Evolutionary conservation across 2,888 invertebrate genomes (phyloP), one percentile per base, ranked within the genome.

Genomic region (Drosophila acutilabella): DNA sequence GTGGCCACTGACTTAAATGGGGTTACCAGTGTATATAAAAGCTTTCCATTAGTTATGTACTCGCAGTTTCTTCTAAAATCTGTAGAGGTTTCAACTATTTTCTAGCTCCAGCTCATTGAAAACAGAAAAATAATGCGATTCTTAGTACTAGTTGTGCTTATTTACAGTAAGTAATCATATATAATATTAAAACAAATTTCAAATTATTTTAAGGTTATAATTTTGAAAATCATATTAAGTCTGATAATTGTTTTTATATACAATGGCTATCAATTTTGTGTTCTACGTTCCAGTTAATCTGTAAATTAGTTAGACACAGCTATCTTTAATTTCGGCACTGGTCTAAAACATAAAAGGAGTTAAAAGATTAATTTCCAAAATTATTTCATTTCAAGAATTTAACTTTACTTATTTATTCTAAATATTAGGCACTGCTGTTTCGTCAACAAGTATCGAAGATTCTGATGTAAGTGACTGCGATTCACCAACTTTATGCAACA

Each of bases 101-200:
- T 30, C 8, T 2, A 30, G 30, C 8, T 30, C 2, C 1, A 30
- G 2, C 8, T 30, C 2, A 30, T 30, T 30, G 2, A 8, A 23
- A 23, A 10, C 33, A 33, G 11, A 13, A 44, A 36, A 16, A 30
- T 7, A 50, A 50, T 50, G 50, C 7, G 50, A 4, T 36, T 36
- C 18, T 4, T 50, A 13, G 8, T 50, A 2, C 8, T 36, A 13
- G 18, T 18, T 33, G 50, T 50, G 36, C 38, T 52, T 40, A 40
- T 52, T 52, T 52, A n/a, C 52, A 23, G 38, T 52, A 40, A 52
- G 36, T 52, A 23, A 40, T 11, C 14, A 23, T 26, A 47, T 23
- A 23, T 23, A 23, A 23, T 23, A 23, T 23, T 4, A 23, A 23
- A 23, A 4, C 23, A 23, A 23, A 23, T 23, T 23, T 23, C 6